Evolutionary conservation across 2,797 vertebrate genomes (phyloP).

Genomic region (Loris lydekkerianus): DNA sequence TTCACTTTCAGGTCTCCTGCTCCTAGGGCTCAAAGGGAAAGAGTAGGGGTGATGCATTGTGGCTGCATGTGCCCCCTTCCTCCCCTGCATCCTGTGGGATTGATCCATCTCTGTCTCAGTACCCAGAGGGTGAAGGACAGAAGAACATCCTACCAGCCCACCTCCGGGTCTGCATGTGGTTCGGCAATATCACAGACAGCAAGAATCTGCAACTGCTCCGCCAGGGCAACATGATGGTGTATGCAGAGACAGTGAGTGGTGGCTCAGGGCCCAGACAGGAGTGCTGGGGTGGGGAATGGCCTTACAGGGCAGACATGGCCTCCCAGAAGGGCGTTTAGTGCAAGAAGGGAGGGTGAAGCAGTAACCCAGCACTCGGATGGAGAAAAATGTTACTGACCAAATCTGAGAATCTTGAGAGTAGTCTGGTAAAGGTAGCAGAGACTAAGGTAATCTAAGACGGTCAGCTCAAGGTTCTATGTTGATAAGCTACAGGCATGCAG

Average conservation of each 20-base stretch:
- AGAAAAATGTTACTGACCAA: not conserved
- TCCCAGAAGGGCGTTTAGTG: too few relatives aligned
- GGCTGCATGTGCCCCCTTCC: not conserved
- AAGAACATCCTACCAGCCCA: conserved; percentile 55
- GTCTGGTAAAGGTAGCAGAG: not conserved
- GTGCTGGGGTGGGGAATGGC: accelerated
- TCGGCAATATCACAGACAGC: conserved; percentile 82
- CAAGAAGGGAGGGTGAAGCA: accelerated
- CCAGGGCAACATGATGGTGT: conserved; percentile 79
- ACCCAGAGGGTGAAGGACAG: conserved; percentile 69
- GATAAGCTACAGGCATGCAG: not conserved
- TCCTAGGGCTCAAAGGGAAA: not conserved
- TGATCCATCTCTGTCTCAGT: conserved; percentile 74
- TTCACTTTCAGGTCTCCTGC: not conserved
- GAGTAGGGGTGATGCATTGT: not conserved
- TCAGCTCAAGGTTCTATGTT: not conserved
- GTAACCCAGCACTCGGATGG: not conserved
- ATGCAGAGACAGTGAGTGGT: conserved; percentile 84
- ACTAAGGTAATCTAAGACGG: not conserved
- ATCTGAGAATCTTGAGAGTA: not conserved
- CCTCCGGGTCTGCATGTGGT: conserved; percentile 88
- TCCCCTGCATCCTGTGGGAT: not conserved
- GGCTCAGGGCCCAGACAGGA: accelerated
- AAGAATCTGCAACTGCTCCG: conserved; percentile 73
- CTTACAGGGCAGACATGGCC: not conserved